Conservation (phyloP, 2,113 vertebrate genomes). For the Candoia aspera region DNA sequence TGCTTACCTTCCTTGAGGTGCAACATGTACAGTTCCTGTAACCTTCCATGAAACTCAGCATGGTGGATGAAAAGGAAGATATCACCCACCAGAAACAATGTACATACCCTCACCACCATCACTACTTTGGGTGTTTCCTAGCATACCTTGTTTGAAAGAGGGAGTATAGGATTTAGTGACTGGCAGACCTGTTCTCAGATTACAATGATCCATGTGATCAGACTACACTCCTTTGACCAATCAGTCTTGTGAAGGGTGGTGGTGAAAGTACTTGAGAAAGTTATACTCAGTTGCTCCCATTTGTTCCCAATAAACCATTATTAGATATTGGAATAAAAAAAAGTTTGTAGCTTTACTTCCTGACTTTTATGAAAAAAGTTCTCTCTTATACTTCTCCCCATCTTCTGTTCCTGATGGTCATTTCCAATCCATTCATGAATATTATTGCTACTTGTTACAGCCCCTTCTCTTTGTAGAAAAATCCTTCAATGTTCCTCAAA, state of each 20-base stretch:
- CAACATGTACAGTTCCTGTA: neutral
- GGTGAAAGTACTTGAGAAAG: neutral
- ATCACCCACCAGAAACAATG: neutral
- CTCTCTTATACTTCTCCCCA: neutral
- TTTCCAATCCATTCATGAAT: neutral
- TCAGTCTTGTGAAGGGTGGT: neutral
- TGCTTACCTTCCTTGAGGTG: neutral
- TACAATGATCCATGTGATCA: neutral
- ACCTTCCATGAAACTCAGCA: neutral
- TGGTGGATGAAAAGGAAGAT: neutral
- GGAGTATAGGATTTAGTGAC: neutral
- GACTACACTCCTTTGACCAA: neutral
- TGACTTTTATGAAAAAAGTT: neutral
- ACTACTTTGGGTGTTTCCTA: neutral
- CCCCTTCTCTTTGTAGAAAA: neutral
- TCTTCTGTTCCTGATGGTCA: neutral
- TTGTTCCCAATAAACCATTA: neutral
- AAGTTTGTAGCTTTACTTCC: neutral
- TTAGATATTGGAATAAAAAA: neutral
- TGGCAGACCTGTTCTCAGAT: neutral
- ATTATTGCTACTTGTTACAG: neutral
- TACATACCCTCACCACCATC: neutral
- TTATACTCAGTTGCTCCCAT: neutral
- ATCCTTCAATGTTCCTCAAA: neutral
- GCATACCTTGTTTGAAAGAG: neutral